Conservation (phyloP, 2,113 vertebrate species). For the Lophius piscatorius region DNA sequence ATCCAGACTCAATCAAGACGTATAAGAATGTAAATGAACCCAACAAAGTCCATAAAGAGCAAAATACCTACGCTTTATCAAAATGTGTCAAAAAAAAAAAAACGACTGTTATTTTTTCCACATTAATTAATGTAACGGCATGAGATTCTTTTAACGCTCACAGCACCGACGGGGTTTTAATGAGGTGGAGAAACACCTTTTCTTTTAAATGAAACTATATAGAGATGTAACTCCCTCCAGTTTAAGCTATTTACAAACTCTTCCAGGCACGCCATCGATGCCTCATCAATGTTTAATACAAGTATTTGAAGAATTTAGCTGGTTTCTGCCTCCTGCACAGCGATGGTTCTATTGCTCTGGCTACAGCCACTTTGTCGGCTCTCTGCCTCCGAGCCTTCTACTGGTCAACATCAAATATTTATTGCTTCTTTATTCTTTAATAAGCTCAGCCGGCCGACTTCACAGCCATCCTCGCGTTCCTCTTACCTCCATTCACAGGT, state of each 20-base stretch:
- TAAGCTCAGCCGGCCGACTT: slow-evolving; percentile 54
- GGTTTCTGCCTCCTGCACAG: slow-evolving; percentile 56
- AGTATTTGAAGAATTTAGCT: slow-evolving; percentile 67
- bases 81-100: slow-evolving; percentile 64
- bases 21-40: slow-evolving; percentile 62
- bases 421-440: slow-evolving; percentile 81
- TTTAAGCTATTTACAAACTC: slow-evolving; percentile 74
- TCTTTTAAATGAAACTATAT: slow-evolving; percentile 54
- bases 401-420: slow-evolving; percentile 80
- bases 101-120: slow-evolving; percentile 14
- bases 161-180: slow-evolving; percentile 68
- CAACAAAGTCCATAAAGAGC: slow-evolving; percentile 51
- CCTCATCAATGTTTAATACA: slow-evolving; percentile 70
- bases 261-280: slow-evolving; percentile 56
- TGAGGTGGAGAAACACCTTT: slow-evolving; percentile 29
- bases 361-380: slow-evolving; percentile 72
- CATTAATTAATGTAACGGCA: slow-evolving; percentile 51
- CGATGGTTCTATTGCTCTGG: slow-evolving; percentile 64
- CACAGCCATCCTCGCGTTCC: slow-evolving; percentile 22
- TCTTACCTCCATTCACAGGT: slow-evolving; percentile 54
- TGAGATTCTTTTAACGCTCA: slow-evolving; percentile 54
- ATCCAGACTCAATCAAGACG: slow-evolving; percentile 59
- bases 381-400: slow-evolving; percentile 59
- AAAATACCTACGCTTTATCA: slow-evolving; percentile 62
- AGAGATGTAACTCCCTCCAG: slow-evolving; percentile 50